Evolutionary conservation across 2,888 invertebrate species (phyloP).

Genomic region (Elysia crispata): DNA sequence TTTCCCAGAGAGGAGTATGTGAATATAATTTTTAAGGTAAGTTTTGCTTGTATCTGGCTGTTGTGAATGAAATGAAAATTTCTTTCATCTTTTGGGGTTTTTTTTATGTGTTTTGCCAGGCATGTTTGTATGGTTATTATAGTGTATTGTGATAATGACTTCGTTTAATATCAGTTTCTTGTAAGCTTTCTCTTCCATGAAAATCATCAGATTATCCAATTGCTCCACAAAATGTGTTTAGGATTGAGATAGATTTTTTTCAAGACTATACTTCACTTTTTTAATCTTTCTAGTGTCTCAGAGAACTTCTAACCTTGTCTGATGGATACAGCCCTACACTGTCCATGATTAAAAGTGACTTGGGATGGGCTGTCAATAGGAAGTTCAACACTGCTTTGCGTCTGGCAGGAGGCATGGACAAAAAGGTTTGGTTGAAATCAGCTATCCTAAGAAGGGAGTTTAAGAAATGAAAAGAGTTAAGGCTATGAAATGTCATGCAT

Average conservation of each 20-base stretch:
- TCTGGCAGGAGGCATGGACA: slow-evolving; percentile 30
- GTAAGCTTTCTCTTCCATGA: no score
- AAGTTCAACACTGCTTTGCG: slow-evolving; percentile 38
- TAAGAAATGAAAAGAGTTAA: no score
- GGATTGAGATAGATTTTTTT: no score
- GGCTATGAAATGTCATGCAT: no score
- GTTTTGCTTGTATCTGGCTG: background rate
- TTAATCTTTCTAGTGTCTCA: slow-evolving; percentile 24
- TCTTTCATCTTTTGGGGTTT: background rate
- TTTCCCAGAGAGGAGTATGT: slow-evolving; percentile 79
- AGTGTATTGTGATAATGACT: no score
- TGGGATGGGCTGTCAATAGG: slow-evolving; percentile 39
- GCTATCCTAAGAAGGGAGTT: no score
- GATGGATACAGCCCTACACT: slow-evolving; percentile 41
- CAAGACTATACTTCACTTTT: no score
- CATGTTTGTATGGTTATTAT: background rate
- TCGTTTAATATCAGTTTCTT: no score
- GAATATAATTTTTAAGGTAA: slow-evolving; percentile 78
- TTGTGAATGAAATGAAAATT: background rate
- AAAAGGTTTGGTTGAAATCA: slow-evolving; percentile 36
- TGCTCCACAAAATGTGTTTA: no score
- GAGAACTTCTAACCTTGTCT: slow-evolving; percentile 32
- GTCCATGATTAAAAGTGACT: background rate
- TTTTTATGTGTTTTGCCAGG: background rate
- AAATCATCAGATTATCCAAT: no score